Percentiles rank a stretch among this genome's conserved stretches.
These are phyloP conservation scores for Euleptes europaea DNA, from an alignment of 2,113 vertebrate genomes.

Conservation along the genomic window DNA sequence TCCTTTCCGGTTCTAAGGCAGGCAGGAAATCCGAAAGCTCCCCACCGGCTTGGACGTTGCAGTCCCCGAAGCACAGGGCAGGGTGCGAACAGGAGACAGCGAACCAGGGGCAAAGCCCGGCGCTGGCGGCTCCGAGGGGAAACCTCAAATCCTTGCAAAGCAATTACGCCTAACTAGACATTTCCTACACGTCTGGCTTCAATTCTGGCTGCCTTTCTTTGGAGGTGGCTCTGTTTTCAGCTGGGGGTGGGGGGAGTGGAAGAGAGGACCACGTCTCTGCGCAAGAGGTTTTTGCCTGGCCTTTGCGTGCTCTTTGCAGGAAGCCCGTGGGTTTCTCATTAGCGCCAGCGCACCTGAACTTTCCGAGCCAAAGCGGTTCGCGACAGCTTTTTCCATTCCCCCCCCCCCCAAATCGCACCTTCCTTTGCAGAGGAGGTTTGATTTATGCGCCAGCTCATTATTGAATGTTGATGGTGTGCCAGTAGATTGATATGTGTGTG, in stretches of 20 bases:
- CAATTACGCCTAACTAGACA: slow-evolving; percentile 63
- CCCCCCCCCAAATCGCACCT: not conserved
- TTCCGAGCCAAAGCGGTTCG: not conserved
- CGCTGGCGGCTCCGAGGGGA: slow-evolving; percentile 43
- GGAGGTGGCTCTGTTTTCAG: not conserved
- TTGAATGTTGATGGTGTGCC: slow-evolving; percentile 1
- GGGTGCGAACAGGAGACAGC: not conserved
- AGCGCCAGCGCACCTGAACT: not conserved
- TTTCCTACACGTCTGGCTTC: slow-evolving; percentile 66
- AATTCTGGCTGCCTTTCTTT: slow-evolving; percentile 27
- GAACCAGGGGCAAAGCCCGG: not conserved
- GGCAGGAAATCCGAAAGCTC: not conserved
- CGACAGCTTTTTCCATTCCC: not conserved
- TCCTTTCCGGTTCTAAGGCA: too few relatives aligned
- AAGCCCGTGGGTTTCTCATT: not conserved
- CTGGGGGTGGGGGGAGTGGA: not conserved
- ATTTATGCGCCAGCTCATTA: not conserved
- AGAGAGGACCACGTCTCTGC: not conserved
- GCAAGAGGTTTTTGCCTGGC: not conserved
- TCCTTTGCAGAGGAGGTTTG: not conserved
- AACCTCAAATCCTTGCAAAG: slow-evolving; percentile 68
- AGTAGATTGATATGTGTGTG: slow-evolving; percentile 4
- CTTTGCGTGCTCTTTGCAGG: not conserved
- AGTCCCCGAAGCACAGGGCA: not conserved
- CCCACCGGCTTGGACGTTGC: too few relatives aligned